Base-by-base conservation (phyloP, 2,797 vertebrate genomes). In the Tadarida brasiliensis region DNA sequence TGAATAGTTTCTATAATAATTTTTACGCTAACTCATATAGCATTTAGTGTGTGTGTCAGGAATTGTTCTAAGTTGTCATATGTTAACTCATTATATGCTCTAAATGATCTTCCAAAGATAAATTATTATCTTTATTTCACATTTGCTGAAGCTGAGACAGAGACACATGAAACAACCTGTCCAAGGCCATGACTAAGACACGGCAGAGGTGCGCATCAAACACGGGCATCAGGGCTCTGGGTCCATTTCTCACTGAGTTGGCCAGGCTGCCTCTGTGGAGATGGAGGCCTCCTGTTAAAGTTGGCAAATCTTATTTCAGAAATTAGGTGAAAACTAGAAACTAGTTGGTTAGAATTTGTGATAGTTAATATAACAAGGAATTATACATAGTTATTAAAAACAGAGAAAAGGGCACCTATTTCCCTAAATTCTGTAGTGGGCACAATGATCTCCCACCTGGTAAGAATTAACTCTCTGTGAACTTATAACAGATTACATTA, bases 181-280 rank as follows among this genome's bases (percentile, higher is more conserved):
- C 65, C 44, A 57, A 65, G 61, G 30, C 1, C 17, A 22, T 33
- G 5, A 4, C 14, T 54, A 16, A 83, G 4, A 67, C 63, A 16
- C 8, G 16, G 26, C 6, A 51, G 39, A 71, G 6, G 33, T 1
- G 0, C 5, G 19, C 17, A 33, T 15, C 15, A 49, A 54, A 19
- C 11, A 1, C 30, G 47, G 76, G 30, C 4, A 49, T 17, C 44
- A 24, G 3, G 19, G 4, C 7, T 24, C 4, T 0, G 0, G 2
- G 7, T 14, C 1, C 19, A 7, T 3, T 11, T 20, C 20, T 22
- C 5, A 7, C 5, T 15, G 2, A 35, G 4, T 26, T n/a, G 19
- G 2, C 3, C 1, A 24, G 30, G 24, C 24, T 51, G 17, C 0
- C 9, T 51, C 24, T 51, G 11, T 30, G n/a, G 49, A 54, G 16